Evolutionary conservation across 2,113 vertebrate species (phyloP), one percentile per base, ranked within the genome.

Genomic region (Crotalus helleri): DNA sequence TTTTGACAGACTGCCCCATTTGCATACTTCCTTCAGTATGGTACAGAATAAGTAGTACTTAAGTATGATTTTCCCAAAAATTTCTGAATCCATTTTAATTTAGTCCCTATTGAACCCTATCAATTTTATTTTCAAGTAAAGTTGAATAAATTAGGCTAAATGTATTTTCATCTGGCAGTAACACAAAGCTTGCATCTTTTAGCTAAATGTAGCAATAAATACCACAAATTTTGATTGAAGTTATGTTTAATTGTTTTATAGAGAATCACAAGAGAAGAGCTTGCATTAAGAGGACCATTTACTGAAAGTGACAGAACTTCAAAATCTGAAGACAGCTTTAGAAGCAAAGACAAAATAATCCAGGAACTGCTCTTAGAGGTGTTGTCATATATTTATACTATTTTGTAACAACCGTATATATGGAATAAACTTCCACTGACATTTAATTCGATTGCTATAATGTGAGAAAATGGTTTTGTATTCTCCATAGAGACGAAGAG

Each of bases 201-300:
- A 69, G 61, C 26, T 69, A 33, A 92, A 89, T 24, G 9, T 91
- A 59, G 59, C n/a, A 94, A 87, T 90, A 21, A 8, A 91, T 23
- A 94, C 94, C 89, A 91, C 92, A 93, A 21, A 58, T 57, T 10
- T 2, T 17, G 93, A 74, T 64, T 55, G 8, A 91, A 46, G 9
- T 93, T 94, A 23, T 94, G 93, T 89, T 12, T 46, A 39, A 15
- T 85, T n/a, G 39, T 94, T 94, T 44, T 92, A 58, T 19, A 54
- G 89, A 87, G 96, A 96, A 95, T 96, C 94, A 96, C 95, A 96
- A 95, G 95, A 94, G 96, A 97, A 97, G 93, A 97, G 93, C 94
- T 96, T 96, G 94, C 94, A 94, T 88, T 97, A 95, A 95, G 96
- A 95, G 95, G 94, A 96, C 93, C 92, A 96, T 92, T 91, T 95